Evolutionary conservation across 1,140 invertebrate species (phyloP), one percentile per base, ranked within the genome.

Genomic region (Leptinotarsa undecemlineata): DNA sequence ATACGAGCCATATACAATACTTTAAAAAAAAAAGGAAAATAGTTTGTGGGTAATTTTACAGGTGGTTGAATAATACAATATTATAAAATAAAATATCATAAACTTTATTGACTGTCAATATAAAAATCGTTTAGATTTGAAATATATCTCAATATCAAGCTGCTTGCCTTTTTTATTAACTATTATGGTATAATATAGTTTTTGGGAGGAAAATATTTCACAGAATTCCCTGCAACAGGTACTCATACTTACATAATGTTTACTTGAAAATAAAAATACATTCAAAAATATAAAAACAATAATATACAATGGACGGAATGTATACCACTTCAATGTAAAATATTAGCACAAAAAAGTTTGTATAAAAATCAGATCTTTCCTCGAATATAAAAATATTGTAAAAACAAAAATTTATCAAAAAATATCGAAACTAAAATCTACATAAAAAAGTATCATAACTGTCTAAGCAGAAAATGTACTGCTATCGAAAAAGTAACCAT

Each of bases 321-420:
- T 20, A 51, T 70, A 70, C 47, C 68, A 70, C 68, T 48, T 17
- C 20, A 57, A 20, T 15, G 19, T 70, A 26, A 70, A 70, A 70
- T 48, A 70, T 57, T 17, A 51, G 21, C 20, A 60, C 20, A 21
- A 51, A 70, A 26, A 70, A 70, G 17, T 21, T n/a, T 60, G 5
- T 26, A 70, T 33, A 70, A 70, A 70, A 60, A 70, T 70, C 68
- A 70, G 68, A 70, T 70, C 68, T 70, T 57, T 57, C 51, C 11
- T 68, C 48, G 17, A 48, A 21, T 20, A 17, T 64, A 64, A 64
- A 64, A 64, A 64, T 21, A 64, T 64, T n/a, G n/a, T 57, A 1
- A n/a, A 64, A n/a, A 64, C 62, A 21, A 64, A 64, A 21, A 64
- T 2, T 64, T 1, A 20, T 19, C 11, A 70, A 33, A 21, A 60